phyloP scores from a whole-genome alignment of 2,888 invertebrate species.

The Nipponacmea schrenckii region DNA sequence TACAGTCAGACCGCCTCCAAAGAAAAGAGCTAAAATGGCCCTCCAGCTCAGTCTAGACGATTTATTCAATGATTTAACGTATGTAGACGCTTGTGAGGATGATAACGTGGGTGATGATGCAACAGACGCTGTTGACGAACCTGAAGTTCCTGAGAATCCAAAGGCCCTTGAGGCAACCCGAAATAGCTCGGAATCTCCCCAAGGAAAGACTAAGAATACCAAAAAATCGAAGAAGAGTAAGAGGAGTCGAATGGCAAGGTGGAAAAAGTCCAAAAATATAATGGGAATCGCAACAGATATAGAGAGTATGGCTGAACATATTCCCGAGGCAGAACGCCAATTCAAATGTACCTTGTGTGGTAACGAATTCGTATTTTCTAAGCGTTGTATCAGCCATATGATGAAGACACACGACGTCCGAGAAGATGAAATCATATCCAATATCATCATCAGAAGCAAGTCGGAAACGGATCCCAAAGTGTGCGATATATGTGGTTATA shows the following conservation, averaged over 20 bases:
- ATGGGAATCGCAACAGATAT: constrained; percentile 15
- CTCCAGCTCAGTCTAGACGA: constrained; percentile 41
- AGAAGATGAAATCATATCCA: constrained; percentile 34
- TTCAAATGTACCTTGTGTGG: constrained; percentile 47
- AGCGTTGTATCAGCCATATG: constrained; percentile 47
- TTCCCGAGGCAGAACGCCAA: constrained; percentile 33
- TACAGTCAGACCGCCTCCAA: constrained; percentile 54
- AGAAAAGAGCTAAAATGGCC: constrained; percentile 56
- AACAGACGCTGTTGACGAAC: background rate
- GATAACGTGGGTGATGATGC: constrained; percentile 19
- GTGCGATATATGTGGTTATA: constrained; percentile 59
- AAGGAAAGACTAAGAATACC: constrained; percentile 12
- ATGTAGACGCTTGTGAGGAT: constrained; percentile 18
- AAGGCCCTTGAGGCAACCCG: constrained; percentile 8
- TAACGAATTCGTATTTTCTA: constrained; percentile 52
- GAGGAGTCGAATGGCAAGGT: background rate
- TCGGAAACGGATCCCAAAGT: constrained; percentile 31
- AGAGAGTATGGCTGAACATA: constrained; percentile 27
- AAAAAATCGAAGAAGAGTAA: constrained; percentile 21
- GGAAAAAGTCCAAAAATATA: background rate
- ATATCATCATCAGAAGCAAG: constrained; percentile 23
- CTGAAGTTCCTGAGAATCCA: background rate
- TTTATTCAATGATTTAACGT: background rate
- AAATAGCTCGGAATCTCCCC: constrained; percentile 3
- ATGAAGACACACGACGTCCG: constrained; percentile 46